Conservation (phyloP, 2,113 vertebrate genomes). For the Ploceus nigricollis region DNA sequence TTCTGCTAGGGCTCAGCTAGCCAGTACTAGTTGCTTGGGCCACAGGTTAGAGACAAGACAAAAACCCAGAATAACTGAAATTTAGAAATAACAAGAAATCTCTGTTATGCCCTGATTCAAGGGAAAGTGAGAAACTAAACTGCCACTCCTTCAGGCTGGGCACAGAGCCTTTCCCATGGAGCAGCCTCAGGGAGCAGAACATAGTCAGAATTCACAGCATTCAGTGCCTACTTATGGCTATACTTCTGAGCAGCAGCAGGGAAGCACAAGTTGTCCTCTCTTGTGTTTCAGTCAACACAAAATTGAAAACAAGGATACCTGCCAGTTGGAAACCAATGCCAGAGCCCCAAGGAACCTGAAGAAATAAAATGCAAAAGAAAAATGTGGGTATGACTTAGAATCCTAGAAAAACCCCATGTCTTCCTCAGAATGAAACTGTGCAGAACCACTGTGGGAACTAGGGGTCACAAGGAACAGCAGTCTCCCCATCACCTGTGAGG, state of each 20-base stretch:
- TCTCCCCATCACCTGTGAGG: background rate
- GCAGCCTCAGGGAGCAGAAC: background rate
- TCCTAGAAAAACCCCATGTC: background rate
- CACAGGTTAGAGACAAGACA: background rate
- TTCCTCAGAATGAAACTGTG: background rate
- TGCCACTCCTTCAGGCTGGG: background rate
- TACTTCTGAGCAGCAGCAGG: background rate
- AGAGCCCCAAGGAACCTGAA: background rate
- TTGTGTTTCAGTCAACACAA: background rate
- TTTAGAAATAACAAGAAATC: background rate
- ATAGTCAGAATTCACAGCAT: background rate
- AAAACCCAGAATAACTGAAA: background rate
- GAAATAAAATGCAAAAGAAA: background rate
- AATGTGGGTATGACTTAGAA: background rate
- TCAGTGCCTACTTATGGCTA: background rate
- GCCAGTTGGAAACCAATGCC: background rate
- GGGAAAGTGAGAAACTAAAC: background rate
- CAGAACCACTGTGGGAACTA: background rate
- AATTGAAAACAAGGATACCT: background rate
- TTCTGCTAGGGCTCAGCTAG: background rate
- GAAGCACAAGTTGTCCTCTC: background rate
- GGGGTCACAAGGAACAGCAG: background rate
- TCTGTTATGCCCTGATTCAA: fast-evolving
- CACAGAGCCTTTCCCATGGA: background rate
- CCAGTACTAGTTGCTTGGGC: background rate